These are phyloP conservation scores for Drosophila micromelanica DNA, from an alignment of 1,140 invertebrate genomes.

Conservation along the genomic window DNA sequence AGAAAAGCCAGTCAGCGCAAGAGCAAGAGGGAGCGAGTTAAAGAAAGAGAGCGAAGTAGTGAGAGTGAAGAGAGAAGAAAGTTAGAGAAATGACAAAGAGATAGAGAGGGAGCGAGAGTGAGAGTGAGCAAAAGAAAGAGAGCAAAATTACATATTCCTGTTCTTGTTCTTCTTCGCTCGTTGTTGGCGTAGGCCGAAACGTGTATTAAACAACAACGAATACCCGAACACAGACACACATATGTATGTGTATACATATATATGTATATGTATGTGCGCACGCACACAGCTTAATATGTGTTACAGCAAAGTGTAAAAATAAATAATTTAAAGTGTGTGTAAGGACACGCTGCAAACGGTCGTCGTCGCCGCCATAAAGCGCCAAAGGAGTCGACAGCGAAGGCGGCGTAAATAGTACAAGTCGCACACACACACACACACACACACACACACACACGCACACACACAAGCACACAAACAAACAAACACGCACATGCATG, in stretches of 20 bases:
- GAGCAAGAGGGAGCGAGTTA: constrained; percentile 2
- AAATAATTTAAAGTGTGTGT: constrained; percentile 83
- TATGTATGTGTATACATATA: background rate
- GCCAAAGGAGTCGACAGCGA: constrained; percentile 47
- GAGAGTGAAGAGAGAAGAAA: constrained; percentile 28
- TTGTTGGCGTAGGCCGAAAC: constrained; percentile 45
- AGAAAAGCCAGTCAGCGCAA: constrained; percentile 47
- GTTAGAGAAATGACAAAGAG: constrained; percentile 16
- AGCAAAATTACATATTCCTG: constrained; percentile 55
- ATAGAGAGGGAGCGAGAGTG: constrained; percentile 12
- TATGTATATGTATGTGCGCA: constrained; percentile 5
- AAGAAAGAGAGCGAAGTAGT: background rate
- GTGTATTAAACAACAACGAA: constrained; percentile 45
- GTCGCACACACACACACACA: constrained; percentile 38
- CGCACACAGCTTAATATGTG: constrained; percentile 61
- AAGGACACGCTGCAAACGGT: constrained; percentile 77
- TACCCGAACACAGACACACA: constrained; percentile 21
- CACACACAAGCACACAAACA: constrained; percentile 12
- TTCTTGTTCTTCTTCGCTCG: constrained; percentile 35
- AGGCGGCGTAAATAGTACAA: constrained; percentile 63
- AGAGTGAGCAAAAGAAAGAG: constrained; percentile 2
- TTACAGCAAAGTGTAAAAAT: constrained; percentile 82
- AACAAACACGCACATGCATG: constrained; percentile 11
- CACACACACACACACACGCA: constrained; percentile 3
- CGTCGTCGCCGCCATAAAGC: constrained; percentile 63